phyloP scores from a whole-genome alignment of 1,140 invertebrate species.

The Hyles euphorbiae region DNA sequence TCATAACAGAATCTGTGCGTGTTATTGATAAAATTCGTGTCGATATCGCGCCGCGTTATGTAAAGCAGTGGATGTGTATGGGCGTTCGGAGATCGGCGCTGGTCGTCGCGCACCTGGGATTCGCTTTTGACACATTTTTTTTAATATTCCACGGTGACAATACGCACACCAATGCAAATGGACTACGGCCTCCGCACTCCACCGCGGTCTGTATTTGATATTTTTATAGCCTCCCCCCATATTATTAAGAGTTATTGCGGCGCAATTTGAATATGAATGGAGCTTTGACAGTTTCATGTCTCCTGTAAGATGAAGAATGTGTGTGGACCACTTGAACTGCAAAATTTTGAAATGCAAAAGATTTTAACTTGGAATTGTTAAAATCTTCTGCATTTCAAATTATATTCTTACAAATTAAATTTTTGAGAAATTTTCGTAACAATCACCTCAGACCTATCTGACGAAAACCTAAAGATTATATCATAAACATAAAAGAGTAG shows the following conservation, averaged over 20 bases:
- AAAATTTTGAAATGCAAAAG: too few relatives aligned
- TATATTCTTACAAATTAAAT: too few relatives aligned
- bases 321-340: too few relatives aligned
- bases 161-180: constrained; percentile 12
- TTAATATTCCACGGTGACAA: constrained; percentile 42
- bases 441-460: too few relatives aligned
- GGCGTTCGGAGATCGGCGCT: not conserved
- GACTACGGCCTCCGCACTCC: constrained; percentile 12
- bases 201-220: constrained; percentile 54
- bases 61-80: not conserved
- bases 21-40: too few relatives aligned
- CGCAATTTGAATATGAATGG: constrained; percentile 65
- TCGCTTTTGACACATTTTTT: constrained; percentile 36
- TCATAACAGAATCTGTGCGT: too few relatives aligned
- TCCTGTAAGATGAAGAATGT: constrained; percentile 29
- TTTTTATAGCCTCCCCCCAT: constrained; percentile 57
- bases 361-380: too few relatives aligned
- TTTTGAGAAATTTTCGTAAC: too few relatives aligned
- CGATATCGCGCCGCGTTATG: too few relatives aligned
- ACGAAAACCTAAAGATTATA: too few relatives aligned
- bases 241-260: constrained; percentile 64
- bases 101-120: constrained; percentile 19
- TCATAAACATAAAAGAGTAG: too few relatives aligned
- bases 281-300: constrained; percentile 56
- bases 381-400: too few relatives aligned